Base-by-base conservation (phyloP, 2,888 invertebrate species). In the Chalcis sispes region DNA sequence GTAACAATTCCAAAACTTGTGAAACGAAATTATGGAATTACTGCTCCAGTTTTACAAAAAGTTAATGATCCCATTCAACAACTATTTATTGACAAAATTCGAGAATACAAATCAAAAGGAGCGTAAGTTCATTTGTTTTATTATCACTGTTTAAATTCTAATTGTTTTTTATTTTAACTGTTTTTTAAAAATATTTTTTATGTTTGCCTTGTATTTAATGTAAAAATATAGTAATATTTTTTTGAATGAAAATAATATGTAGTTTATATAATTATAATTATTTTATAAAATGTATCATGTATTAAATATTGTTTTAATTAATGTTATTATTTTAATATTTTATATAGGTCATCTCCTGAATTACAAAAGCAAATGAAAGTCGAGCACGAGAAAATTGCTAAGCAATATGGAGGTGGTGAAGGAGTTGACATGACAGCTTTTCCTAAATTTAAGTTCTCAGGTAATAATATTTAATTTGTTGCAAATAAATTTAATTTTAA, bases 21-120 rank as follows among this genome's bases (percentile, higher is more conserved):
- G 4, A 86, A 85, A 56, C 91, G 95, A 75, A 95, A 94, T 88
- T 89, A 96, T 83, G 95, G 95, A 72, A 91, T 95, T 59, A 89
- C 93, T 64, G 93, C 94, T 54, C 93, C 94, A 62, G 91, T 90
- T 36, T 86, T 93, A 48, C 92, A 92, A 84, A 95, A 94, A 87
- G 94, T 93, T 1, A 89, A 91, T 1, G 98, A 98, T 88, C 98
- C 98, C 3, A 96, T 98, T 85, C 98, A 98, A 89, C 95, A 98
- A 89, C 90, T 98, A 65, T 98, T 98, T 89, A 88, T 98, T 48
- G 96, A 98, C 81, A 98, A 98, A 92, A 92, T 98, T 81, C 92
- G 93, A 79, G 97, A 98, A 90, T 98, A 97, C 90, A 94, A 93
- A 86, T 90, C 93, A 83, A 96, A 97, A 89, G 95, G 95, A 91